phyloP scores from a whole-genome alignment of 2,113 vertebrate genomes.

The Xiphophorus maculatus region DNA sequence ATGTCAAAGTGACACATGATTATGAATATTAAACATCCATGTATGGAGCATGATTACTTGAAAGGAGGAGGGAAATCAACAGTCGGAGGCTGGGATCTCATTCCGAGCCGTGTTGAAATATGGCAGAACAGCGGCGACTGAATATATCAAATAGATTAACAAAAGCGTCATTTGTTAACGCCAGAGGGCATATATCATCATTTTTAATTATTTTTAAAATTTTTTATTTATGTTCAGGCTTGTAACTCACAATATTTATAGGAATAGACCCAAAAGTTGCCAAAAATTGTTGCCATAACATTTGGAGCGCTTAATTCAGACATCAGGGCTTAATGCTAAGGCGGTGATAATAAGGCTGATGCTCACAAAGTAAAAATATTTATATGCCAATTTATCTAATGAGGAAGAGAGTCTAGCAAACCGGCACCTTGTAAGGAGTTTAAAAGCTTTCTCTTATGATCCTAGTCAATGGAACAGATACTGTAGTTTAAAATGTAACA shows the following conservation, averaged over 20 bases:
- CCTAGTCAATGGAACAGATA: no score
- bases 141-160: conserved; percentile 1
- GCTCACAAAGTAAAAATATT: no score
- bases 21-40: conserved; percentile 81
- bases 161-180: conserved; percentile 34
- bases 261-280: background rate
- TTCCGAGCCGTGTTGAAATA: conserved; percentile 30
- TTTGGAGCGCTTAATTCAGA: no score
- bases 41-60: conserved; percentile 74
- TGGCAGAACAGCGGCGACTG: background rate
- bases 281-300: background rate
- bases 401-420: no score
- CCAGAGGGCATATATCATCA: background rate
- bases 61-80: conserved; percentile 61
- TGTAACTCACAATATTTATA: no score
- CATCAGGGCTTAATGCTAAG: no score
- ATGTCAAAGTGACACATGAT: conserved; percentile 82
- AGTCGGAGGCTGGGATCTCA: conserved; percentile 50
- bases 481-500: no score
- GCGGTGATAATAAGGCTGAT: no score
- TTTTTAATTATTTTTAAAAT: background rate
- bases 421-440: no score
- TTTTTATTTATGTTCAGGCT: background rate
- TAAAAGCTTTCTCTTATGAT: no score
- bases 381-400: no score